Conservation (phyloP, 2,113 vertebrate genomes). For the Ctenodactylus gundi region DNA sequence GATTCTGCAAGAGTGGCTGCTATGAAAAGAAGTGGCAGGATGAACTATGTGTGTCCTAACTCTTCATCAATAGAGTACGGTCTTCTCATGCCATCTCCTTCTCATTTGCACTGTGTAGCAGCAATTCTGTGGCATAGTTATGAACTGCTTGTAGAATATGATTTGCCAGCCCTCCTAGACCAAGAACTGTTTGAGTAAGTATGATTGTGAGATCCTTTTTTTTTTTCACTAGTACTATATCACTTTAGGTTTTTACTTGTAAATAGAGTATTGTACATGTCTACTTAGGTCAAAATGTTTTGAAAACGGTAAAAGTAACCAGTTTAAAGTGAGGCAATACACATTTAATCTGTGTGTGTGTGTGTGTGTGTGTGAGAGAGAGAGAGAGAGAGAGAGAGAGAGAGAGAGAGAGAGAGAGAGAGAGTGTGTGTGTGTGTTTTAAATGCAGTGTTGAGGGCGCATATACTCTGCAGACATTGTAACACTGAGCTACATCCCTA, state of each 20-base stretch:
- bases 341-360: background rate
- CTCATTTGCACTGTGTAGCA: conserved; percentile 97
- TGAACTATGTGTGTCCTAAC: conserved; percentile 85
- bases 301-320: background rate
- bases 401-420: too few relatives aligned
- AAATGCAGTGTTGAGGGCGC: background rate
- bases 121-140: conserved; percentile 99
- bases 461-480: background rate
- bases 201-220: background rate
- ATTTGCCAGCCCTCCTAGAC: conserved; percentile 94
- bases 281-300: conserved; percentile 3
- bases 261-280: background rate
- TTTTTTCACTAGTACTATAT: background rate
- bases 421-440: background rate
- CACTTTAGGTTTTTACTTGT: background rate
- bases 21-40: conserved; percentile 89
- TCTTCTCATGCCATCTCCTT: conserved; percentile 98
- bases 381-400: too few relatives aligned
- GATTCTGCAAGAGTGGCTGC: conserved; percentile 95
- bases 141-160: conserved; percentile 96
- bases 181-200: conserved; percentile 98
- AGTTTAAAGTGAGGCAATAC: background rate
- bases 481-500: background rate
- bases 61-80: conserved; percentile 93
- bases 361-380: background rate